These are phyloP conservation scores for Cebus imitator DNA, from an alignment of 2,113 vertebrate species.

Conservation along the genomic window DNA sequence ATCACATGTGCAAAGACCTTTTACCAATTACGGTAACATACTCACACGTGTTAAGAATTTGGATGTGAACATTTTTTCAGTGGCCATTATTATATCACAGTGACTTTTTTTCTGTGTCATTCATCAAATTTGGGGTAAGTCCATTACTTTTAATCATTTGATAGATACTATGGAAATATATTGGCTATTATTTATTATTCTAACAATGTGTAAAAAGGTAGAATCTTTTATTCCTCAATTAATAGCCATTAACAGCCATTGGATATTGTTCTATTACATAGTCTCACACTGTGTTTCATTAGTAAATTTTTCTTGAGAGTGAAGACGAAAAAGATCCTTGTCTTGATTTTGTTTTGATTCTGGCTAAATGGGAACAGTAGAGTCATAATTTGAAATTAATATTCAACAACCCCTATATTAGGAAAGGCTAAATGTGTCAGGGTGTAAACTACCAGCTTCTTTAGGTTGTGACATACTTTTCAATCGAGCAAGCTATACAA, in stretches of 20 bases:
- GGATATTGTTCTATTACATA: neutral
- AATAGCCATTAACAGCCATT: neutral
- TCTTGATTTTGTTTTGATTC: neutral
- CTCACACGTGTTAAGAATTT: neutral
- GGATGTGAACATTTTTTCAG: neutral
- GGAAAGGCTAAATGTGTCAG: neutral
- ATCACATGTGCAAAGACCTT: neutral
- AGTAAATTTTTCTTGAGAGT: neutral
- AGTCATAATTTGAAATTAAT: neutral
- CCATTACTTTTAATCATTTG: neutral
- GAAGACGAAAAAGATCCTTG: neutral
- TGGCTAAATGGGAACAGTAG: neutral
- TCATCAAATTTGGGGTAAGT: neutral
- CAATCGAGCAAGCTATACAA: neutral
- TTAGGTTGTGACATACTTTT: neutral
- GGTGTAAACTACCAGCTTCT: neutral
- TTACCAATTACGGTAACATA: neutral
- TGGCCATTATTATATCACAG: neutral
- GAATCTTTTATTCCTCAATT: neutral
- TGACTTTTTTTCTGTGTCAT: neutral
- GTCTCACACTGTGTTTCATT: neutral
- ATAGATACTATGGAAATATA: neutral
- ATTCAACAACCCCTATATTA: neutral
- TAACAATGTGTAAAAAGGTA: neutral
- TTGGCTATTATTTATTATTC: neutral